phyloP scores from a whole-genome alignment of 2,888 invertebrate species.

The Hyalella azteca region DNA sequence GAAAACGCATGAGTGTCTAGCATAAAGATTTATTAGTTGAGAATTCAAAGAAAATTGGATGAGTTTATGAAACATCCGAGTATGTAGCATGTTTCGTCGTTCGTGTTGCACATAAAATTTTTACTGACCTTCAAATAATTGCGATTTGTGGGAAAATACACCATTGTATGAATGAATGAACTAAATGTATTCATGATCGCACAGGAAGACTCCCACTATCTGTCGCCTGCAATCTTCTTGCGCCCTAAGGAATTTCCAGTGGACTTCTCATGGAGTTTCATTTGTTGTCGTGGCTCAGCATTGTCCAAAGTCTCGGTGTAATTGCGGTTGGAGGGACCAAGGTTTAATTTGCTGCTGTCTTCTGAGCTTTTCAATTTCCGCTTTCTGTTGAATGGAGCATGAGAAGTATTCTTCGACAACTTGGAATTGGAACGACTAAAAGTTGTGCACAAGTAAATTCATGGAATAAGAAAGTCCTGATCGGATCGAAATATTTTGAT shows the following conservation, averaged over 20 bases:
- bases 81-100: too few relatives aligned
- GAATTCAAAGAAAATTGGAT: too few relatives aligned
- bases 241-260: background rate
- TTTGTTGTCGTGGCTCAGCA: background rate
- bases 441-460: too few relatives aligned
- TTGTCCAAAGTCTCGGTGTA: background rate
- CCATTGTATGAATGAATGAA: background rate
- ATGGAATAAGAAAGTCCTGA: too few relatives aligned
- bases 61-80: too few relatives aligned
- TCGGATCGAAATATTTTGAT: too few relatives aligned
- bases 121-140: too few relatives aligned
- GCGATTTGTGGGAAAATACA: too few relatives aligned
- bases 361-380: conserved; percentile 20
- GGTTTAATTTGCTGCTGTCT: conserved; percentile 8
- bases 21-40: too few relatives aligned
- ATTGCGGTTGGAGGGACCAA: background rate
- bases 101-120: too few relatives aligned
- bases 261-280: background rate
- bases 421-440: background rate
- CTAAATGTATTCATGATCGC: too few relatives aligned
- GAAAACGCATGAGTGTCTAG: too few relatives aligned
- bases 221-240: background rate
- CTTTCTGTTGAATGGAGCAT: background rate
- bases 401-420: background rate
- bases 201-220: background rate